Percentiles rank a stretch among this genome's conserved stretches.
phyloP scores from a whole-genome alignment of 1,140 invertebrate genomes.

The Acromyrmex echinatior region DNA sequence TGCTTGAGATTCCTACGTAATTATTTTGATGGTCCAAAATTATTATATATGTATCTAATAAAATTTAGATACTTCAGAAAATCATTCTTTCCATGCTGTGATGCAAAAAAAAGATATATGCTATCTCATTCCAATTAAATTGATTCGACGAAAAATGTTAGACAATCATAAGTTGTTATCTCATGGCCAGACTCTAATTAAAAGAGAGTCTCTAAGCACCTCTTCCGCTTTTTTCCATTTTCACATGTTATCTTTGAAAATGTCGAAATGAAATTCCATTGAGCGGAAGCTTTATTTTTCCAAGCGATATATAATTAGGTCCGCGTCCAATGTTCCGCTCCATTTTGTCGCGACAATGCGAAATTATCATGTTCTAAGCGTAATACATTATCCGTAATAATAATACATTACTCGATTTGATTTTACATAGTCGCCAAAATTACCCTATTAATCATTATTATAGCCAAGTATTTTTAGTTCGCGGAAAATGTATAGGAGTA shows the following conservation, averaged over 20 bases:
- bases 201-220: too few species aligned
- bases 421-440: conserved; percentile 32
- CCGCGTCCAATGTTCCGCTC: neutral
- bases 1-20: too few species aligned
- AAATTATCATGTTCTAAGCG: neutral
- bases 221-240: neutral
- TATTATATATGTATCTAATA: too few species aligned
- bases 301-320: neutral
- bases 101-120: too few species aligned
- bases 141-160: too few species aligned
- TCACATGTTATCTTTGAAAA: neutral
- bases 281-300: neutral
- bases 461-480: conserved; percentile 13
- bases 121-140: too few species aligned
- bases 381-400: conserved; percentile 30
- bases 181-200: too few species aligned
- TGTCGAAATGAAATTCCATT: neutral
- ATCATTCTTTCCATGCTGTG: too few species aligned
- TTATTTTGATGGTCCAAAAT: too few species aligned
- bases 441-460: conserved; percentile 56
- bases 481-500: conserved; percentile 15
- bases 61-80: too few species aligned
- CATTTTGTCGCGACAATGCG: neutral
- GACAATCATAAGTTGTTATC: too few species aligned
- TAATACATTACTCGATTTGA: conserved; percentile 31